These are phyloP conservation scores for Trissolcus basalis DNA, from an alignment of 1,140 invertebrate genomes.

Conservation along the genomic window DNA sequence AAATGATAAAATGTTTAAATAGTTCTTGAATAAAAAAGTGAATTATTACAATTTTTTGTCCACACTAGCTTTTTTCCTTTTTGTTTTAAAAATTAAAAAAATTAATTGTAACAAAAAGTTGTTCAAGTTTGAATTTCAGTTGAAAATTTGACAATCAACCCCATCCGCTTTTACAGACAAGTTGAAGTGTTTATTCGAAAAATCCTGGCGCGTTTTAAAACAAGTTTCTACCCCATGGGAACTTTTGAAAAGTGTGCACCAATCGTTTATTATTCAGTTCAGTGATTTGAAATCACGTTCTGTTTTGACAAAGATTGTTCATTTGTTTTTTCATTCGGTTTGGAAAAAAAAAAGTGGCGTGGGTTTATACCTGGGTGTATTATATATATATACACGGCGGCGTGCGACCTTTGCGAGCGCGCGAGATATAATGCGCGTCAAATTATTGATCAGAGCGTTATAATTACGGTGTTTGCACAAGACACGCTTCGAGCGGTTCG, in stretches of 20 bases:
- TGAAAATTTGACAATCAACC: background rate
- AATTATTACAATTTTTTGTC: no score
- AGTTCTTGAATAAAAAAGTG: no score
- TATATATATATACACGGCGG: no score
- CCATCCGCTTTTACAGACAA: background rate
- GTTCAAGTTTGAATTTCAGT: no score
- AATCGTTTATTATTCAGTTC: slow-evolving; percentile 25
- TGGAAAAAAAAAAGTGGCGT: slow-evolving; percentile 8
- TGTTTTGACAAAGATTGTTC: slow-evolving; percentile 41
- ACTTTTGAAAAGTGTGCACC: slow-evolving; percentile 5
- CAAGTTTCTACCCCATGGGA: slow-evolving; percentile 36
- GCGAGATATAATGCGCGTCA: slow-evolving; percentile 16
- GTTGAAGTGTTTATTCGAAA: slow-evolving; percentile 30
- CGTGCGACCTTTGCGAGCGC: no score
- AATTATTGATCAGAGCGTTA: slow-evolving; percentile 55
- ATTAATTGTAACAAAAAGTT: no score
- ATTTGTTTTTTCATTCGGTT: slow-evolving; percentile 5
- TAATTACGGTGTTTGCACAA: slow-evolving; percentile 49
- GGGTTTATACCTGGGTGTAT: background rate
- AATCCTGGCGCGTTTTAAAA: slow-evolving; percentile 31
- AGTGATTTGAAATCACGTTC: slow-evolving; percentile 47
- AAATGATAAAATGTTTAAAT: no score
- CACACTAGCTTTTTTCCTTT: background rate
- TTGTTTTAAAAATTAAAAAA: no score
- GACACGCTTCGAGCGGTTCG: slow-evolving; percentile 63